phyloP scores from a whole-genome alignment of 1,140 invertebrate genomes.

The Zaprionus nigranus region DNA sequence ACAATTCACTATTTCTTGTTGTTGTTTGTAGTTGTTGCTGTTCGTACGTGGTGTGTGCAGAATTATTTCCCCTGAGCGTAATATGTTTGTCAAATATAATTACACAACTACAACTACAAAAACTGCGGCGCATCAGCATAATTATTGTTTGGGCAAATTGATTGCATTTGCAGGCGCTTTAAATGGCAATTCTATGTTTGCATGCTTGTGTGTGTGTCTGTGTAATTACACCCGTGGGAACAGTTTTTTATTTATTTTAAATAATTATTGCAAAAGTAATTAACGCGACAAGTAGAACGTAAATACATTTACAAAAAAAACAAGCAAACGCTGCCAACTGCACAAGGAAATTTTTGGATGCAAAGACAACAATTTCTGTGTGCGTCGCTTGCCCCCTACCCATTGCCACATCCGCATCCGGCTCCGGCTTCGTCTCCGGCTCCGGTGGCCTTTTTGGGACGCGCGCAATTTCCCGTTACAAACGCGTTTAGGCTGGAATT shows the following conservation, averaged over 20 bases:
- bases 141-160: conserved; percentile 72
- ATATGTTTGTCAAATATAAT: conserved; percentile 69
- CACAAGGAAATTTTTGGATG: not conserved
- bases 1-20: conserved; percentile 52
- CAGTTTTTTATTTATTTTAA: conserved; percentile 31
- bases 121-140: conserved; percentile 35
- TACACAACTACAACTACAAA: conserved; percentile 58
- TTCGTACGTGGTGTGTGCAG: conserved; percentile 6
- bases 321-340: conserved; percentile 22
- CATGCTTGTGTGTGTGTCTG: conserved; percentile 29
- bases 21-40: conserved; percentile 3
- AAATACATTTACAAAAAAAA: conserved; percentile 35
- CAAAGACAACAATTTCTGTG: conserved; percentile 1
- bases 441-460: conserved; percentile 62
- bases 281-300: conserved; percentile 16
- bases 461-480: conserved; percentile 79
- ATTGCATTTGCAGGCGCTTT: conserved; percentile 58
- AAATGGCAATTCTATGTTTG: conserved; percentile 23
- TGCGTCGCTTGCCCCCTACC: not conserved
- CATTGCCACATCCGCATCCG: conserved; percentile 58
- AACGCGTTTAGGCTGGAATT: conserved; percentile 81
- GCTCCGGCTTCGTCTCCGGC: conserved; percentile 49
- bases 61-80: conserved; percentile 53
- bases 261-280: conserved; percentile 39
- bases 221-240: conserved; percentile 52